Evolutionary conservation across 2,888 invertebrate species (phyloP), one percentile per base, ranked within the genome.

Genomic region (Rotaria socialis): DNA sequence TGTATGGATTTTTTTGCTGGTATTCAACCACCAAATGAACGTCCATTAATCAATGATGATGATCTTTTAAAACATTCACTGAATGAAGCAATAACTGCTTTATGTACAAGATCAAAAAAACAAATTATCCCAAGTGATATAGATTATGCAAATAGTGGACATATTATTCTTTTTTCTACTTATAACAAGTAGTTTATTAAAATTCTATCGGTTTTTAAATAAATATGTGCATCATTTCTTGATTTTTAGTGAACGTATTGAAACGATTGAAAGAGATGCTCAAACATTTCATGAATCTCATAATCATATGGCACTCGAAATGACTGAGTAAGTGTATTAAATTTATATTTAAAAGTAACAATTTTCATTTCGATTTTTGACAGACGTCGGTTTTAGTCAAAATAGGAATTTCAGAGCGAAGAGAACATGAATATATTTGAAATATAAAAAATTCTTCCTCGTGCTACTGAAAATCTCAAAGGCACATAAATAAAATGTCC

Each of bases 1-100:
- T 86, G 75, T 86, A 67, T 86, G 43, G 55, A 41, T 55, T 35
- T 74, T 35, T 55, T 60, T 85, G 19, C 84, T 67, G 87, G 85
- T 74, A 52, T 87, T 84, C 19, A 47, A 47, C 80, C 80, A 80
- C 80, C 80, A 14, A 24, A 24, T 24, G 80, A 80, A 80, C 80
- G 80, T 47, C 11, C 43, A 47, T 6, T n/a, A 14, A 24, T n/a
- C 0, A 80, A 80, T 80, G 80, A 80, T 47, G 80, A 80, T 80
- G 47, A 80, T 80, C 47, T 80, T 24, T 80, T 80, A 80, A 80
- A 80, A 80, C 47, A 80, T 47, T 80, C 80, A n/a, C 22, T 80
- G 11, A 80, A 80, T 47, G 80, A 80, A 47, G 80, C 47, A 3
- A 43, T 80, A 43, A 80, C 80, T n/a, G 80, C 80, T 19, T n/a